phyloP scores from a whole-genome alignment of 2,113 vertebrate genomes.

The Cettia cetti region DNA sequence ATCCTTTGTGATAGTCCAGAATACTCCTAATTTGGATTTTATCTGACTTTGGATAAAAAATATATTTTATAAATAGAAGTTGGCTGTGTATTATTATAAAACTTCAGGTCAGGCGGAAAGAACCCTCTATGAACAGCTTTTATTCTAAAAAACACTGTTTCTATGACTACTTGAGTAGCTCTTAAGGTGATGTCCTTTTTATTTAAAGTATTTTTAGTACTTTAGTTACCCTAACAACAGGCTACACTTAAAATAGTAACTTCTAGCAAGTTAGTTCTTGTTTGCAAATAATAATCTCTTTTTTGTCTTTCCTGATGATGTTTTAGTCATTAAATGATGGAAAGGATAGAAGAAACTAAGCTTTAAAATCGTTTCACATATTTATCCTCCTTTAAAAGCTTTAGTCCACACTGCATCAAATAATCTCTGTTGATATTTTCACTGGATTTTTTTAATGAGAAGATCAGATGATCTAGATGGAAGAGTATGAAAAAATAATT shows the following conservation, averaged over 20 bases:
- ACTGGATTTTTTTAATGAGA: neutral
- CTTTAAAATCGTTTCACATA: neutral
- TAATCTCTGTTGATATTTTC: neutral
- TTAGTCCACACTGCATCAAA: neutral
- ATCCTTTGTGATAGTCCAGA: neutral
- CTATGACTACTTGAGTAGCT: conserved; percentile 62
- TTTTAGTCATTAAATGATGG: neutral
- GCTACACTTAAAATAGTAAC: neutral
- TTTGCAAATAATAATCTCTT: neutral
- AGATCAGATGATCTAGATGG: neutral
- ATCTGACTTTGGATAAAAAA: neutral
- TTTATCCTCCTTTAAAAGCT: neutral
- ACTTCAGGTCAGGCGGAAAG: neutral
- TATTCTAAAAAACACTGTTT: conserved; percentile 40
- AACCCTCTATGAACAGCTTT: neutral
- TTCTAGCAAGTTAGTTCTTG: conserved; percentile 43
- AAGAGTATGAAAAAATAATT: neutral
- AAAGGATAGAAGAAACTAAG: neutral
- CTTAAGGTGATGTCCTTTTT: conserved; percentile 54
- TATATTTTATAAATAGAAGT: neutral
- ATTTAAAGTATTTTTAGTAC: conserved; percentile 54
- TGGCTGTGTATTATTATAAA: neutral
- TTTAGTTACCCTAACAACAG: conserved; percentile 61
- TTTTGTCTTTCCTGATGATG: neutral
- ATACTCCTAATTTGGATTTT: conserved; percentile 3